Conservation (phyloP, 2,113 vertebrate species). For the Camelus bactrianus region DNA sequence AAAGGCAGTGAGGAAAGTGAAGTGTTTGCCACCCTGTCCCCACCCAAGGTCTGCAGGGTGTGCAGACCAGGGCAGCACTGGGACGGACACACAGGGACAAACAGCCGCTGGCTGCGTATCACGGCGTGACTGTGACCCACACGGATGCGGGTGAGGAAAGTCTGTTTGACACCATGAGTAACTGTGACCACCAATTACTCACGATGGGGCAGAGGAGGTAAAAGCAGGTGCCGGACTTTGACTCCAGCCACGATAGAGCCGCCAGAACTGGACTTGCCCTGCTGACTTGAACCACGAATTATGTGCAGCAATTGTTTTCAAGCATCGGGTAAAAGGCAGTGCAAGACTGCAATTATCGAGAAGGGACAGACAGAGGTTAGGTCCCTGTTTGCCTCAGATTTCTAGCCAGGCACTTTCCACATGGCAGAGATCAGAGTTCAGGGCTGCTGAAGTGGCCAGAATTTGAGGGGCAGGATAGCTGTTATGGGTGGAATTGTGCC, state of each 20-base stretch:
- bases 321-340: background rate
- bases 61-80: background rate
- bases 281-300: background rate
- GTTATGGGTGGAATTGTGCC: background rate
- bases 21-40: background rate
- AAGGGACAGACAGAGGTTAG: background rate
- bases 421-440: background rate
- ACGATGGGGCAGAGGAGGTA: too few relatives aligned
- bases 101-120: background rate
- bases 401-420: background rate
- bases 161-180: background rate
- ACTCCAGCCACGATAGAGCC: too few relatives aligned
- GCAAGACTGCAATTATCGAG: background rate
- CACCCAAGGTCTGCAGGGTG: accelerated
- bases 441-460: background rate
- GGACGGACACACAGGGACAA: background rate
- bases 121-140: too few relatives aligned
- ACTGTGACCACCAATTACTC: background rate
- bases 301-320: background rate
- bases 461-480: background rate
- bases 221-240: background rate
- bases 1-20: background rate
- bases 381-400: background rate
- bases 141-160: background rate
- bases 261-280: background rate